Conservation (phyloP, 2,797 vertebrate genomes). For the Sternotherus odoratus region DNA sequence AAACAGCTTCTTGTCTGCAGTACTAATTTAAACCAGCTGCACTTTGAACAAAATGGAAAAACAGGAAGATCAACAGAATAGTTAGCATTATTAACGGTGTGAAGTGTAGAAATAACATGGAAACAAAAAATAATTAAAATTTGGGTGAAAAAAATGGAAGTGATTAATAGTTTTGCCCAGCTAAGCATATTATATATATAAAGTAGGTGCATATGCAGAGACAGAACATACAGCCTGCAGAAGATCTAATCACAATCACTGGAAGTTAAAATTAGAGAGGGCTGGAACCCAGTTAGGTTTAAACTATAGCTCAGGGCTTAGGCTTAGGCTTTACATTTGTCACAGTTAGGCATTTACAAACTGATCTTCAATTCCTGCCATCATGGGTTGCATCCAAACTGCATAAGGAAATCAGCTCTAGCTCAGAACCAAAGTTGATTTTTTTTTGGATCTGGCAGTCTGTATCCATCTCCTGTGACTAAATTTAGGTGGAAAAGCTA, state of each 20-base stretch:
- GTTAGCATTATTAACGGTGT: neutral
- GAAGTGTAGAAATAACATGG: neutral
- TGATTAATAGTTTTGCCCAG: neutral
- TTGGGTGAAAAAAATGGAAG: neutral
- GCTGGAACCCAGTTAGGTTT: neutral
- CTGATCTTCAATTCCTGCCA: neutral
- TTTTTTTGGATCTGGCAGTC: neutral
- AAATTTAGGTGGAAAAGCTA: conserved; percentile 27
- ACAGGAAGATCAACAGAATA: neutral
- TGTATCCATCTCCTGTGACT: neutral
- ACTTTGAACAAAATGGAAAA: accelerated
- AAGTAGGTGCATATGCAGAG: accelerated
- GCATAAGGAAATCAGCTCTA: neutral
- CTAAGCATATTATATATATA: neutral
- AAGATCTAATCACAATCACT: neutral
- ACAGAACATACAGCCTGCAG: neutral
- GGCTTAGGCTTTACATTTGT: conserved; percentile 2
- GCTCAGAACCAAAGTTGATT: neutral
- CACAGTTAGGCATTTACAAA: neutral
- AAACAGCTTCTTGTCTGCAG: neutral
- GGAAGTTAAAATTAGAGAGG: neutral
- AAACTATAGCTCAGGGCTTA: neutral
- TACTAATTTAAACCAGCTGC: neutral
- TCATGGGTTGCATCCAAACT: conserved; percentile 1
- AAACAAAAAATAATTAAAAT: neutral